A percentile compares a stretch with the other conserved stretches of the same genome.
These are phyloP conservation scores for Embidobia sp. DNA, from an alignment of 2,888 invertebrate species.

Conservation along the genomic window DNA sequence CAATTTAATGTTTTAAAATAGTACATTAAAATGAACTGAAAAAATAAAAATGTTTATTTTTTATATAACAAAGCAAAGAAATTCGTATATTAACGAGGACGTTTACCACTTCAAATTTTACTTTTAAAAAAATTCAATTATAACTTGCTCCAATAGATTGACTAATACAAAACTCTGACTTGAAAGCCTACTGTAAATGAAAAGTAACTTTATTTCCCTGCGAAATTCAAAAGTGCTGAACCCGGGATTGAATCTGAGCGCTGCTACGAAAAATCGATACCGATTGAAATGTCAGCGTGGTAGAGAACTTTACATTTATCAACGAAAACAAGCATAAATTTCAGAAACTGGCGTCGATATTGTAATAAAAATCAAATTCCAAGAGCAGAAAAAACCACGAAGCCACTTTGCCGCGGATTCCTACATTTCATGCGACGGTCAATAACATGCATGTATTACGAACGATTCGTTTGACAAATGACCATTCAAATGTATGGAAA, in stretches of 20 bases:
- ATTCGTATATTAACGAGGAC: too few species aligned
- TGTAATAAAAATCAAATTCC: conserved; percentile 32
- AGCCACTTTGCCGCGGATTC: conserved; percentile 18
- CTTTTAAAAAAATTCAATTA: too few species aligned
- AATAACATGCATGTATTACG: conserved; percentile 24
- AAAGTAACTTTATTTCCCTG: background rate
- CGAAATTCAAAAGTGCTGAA: background rate
- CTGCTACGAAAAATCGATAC: conserved; percentile 8
- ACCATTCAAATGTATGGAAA: conserved; percentile 35
- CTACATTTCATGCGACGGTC: conserved; percentile 33
- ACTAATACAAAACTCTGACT: background rate
- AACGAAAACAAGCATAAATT: conserved; percentile 11
- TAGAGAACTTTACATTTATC: conserved; percentile 3
- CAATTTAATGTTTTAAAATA: too few species aligned
- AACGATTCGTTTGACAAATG: conserved; percentile 29
- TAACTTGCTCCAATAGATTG: too few species aligned
- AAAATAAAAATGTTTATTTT: too few species aligned
- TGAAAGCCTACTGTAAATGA: background rate
- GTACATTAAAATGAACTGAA: too few species aligned
- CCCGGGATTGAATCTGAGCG: background rate
- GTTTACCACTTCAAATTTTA: too few species aligned
- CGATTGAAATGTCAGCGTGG: background rate
- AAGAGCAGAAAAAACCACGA: background rate
- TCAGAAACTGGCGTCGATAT: conserved; percentile 9
- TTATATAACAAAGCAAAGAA: too few species aligned